phyloP scores from a whole-genome alignment of 2,113 vertebrate genomes.

The Erpornis zantholeuca region DNA sequence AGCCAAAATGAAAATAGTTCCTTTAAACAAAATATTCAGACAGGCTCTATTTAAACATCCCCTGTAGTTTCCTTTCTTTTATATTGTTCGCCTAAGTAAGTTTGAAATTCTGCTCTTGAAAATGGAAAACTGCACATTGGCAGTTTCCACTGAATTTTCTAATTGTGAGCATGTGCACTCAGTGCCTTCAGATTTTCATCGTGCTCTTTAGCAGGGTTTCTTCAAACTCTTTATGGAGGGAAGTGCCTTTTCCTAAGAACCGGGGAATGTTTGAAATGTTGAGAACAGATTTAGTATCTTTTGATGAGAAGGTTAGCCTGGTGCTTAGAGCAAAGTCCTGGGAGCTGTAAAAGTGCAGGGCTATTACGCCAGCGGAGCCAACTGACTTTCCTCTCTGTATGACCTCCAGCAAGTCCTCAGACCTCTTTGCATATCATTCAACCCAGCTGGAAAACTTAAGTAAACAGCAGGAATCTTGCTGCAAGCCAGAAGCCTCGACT shows the following conservation, averaged over 20 bases:
- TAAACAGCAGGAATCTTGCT: slow-evolving; percentile 51
- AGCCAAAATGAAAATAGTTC: neutral
- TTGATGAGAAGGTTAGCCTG: slow-evolving; percentile 33
- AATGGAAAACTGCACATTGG: neutral
- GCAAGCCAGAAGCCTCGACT: slow-evolving; percentile 13
- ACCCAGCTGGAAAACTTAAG: slow-evolving; percentile 54
- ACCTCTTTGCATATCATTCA: slow-evolving; percentile 39
- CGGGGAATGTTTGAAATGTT: neutral
- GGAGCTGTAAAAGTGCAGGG: slow-evolving; percentile 20
- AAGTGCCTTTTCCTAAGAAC: slow-evolving; percentile 10
- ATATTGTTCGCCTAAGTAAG: neutral
- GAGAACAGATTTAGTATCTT: slow-evolving; percentile 32
- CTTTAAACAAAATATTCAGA: slow-evolving; percentile 24
- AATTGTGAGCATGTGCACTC: neutral
- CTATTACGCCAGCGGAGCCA: neutral
- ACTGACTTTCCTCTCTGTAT: slow-evolving; percentile 21
- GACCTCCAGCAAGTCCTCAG: slow-evolving; percentile 46
- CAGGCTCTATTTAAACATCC: slow-evolving; percentile 3
- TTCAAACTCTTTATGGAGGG: neutral
- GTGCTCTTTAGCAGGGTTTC: neutral
- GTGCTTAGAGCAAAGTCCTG: slow-evolving; percentile 28
- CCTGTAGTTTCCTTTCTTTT: neutral
- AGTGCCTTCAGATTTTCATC: neutral
- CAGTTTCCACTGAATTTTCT: neutral
- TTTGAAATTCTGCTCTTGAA: neutral